These are phyloP conservation scores for Ptycholaimellus sp. DNA, from an alignment of 2,888 invertebrate genomes.

Conservation along the genomic window DNA sequence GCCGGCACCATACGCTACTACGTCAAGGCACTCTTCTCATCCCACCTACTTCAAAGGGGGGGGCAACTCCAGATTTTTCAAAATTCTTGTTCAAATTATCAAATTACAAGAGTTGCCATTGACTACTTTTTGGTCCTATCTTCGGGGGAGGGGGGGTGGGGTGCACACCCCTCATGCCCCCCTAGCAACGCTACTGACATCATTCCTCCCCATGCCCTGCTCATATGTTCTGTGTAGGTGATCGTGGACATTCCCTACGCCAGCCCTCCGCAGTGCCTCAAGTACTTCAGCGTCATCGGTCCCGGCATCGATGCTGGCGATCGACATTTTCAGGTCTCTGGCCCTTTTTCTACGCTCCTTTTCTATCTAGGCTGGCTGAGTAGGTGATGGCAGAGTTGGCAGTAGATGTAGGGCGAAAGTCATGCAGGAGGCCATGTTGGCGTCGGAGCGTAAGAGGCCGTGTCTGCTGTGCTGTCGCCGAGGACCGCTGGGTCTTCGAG, in stretches of 20 bases:
- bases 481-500: conserved; percentile 42
- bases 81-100: not conserved
- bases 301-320: conserved; percentile 40
- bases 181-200: not conserved
- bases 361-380: too few species aligned
- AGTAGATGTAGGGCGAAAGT: not conserved
- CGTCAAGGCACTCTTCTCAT: conserved; percentile 32
- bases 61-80: not conserved
- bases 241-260: conserved; percentile 49
- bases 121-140: not conserved
- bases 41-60: not conserved
- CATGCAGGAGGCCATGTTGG: conserved; percentile 40
- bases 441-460: conserved; percentile 40
- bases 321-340: not conserved
- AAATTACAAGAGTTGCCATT: not conserved
- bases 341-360: too few species aligned
- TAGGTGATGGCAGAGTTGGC: conserved; percentile 2
- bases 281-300: conserved; percentile 51
- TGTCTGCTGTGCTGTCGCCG: conserved; percentile 49
- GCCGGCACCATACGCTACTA: conserved; percentile 48
- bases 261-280: conserved; percentile 51
- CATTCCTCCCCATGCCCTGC: not conserved
- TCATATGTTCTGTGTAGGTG: conserved; percentile 19
- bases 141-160: too few species aligned
- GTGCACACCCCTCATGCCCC: too few species aligned